Percentiles rank a stretch among this genome's conserved stretches.
These are phyloP conservation scores for Hymenopus coronatus DNA, from an alignment of 2,888 invertebrate genomes.

Conservation along the genomic window DNA sequence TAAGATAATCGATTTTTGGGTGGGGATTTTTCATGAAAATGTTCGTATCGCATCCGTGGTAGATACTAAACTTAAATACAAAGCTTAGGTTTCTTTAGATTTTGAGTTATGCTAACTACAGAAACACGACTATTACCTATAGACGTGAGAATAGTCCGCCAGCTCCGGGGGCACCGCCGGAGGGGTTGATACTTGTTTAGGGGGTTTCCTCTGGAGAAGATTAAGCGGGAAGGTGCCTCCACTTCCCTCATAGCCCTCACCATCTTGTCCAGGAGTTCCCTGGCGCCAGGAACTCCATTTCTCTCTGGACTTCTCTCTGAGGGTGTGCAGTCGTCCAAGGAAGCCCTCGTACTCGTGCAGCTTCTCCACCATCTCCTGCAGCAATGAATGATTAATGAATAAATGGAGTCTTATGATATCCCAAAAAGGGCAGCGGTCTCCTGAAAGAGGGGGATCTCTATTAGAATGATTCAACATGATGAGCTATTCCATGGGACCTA, in stretches of 20 bases:
- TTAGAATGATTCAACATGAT: too few species aligned
- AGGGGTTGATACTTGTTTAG: slow-evolving; percentile 35
- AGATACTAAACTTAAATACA: too few species aligned
- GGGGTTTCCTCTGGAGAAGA: background rate
- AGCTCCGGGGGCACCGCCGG: slow-evolving; percentile 50
- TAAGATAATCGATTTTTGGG: too few species aligned
- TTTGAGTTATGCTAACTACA: too few species aligned
- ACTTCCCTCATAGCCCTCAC: background rate
- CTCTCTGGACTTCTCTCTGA: slow-evolving; percentile 63
- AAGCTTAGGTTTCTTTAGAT: too few species aligned
- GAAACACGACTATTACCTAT: slow-evolving; percentile 57
- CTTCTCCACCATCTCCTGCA: slow-evolving; percentile 60
- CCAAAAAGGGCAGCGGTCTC: too few species aligned
- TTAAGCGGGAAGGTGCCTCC: background rate
- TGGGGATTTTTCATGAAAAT: too few species aligned
- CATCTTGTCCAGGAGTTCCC: slow-evolving; percentile 7
- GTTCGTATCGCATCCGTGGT: too few species aligned
- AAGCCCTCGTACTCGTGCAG: slow-evolving; percentile 76
- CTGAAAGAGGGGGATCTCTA: too few species aligned
- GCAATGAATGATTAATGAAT: too few species aligned
- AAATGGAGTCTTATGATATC: too few species aligned
- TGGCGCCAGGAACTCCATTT: slow-evolving; percentile 60
- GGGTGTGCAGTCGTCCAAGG: slow-evolving; percentile 66
- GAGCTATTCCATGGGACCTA: too few species aligned
- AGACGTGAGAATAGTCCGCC: slow-evolving; percentile 63